Evolutionary conservation across 2,888 invertebrate species (phyloP), one percentile per base, ranked within the genome.

Genomic region (Poecilus cupreus): DNA sequence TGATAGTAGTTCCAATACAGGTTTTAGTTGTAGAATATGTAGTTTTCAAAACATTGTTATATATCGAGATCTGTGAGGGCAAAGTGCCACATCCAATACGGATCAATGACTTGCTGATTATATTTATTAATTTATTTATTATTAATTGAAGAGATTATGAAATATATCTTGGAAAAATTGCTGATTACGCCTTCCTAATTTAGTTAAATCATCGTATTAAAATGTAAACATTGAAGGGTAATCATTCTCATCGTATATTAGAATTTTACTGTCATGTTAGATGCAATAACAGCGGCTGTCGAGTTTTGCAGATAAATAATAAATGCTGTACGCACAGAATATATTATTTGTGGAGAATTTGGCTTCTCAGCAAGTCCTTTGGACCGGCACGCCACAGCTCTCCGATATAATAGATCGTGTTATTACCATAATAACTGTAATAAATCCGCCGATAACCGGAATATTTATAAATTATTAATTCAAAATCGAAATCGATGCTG

Each of bases 381-480:
- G 37, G 10, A 3, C n/a, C 68, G 3, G 39, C 72, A 72, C 72
- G 72, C 70, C 22, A 70, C 72, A 72, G 46, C 72, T 72, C 72
- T 51, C 51, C 54, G 51, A 76, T 77, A 60, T 77, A 64, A 77
- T 77, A 77, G 39, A 22, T 49, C 22, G 43, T 70, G 64, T 79
- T 79, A 79, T 79, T 79, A 79, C 39, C 68, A 32, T 79, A 79
- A 79, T 79, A 79, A 79, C 79, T 79, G 57, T 79, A 70, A 79
- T 79, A 79, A 79, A 79, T 79, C 64, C 68, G 46, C 68, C 49
- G 64, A 79, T 79, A 70, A 70, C 70, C 39, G 54, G 79, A 70
- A 70, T 79, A 79, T 79, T 79, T 70, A 79, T 79, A 79, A 79
- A 79, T 70, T 70, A 79, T 79, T 79, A 79, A 79, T 79, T 51